These are phyloP conservation scores for Ormyrus pomaceus DNA, from an alignment of 2,888 invertebrate species.

Conservation along the genomic window DNA sequence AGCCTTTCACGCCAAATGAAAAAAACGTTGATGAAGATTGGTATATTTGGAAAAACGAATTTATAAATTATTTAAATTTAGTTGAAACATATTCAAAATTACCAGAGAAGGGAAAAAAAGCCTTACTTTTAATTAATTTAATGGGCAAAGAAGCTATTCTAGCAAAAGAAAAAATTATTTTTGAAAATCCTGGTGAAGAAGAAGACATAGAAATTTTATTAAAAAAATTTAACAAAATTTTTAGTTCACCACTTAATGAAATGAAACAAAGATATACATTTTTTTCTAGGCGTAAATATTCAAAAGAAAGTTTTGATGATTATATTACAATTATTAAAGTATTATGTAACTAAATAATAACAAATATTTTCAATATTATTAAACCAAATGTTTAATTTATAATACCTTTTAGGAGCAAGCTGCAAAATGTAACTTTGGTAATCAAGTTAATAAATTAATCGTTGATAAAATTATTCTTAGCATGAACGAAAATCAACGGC, in stretches of 20 bases:
- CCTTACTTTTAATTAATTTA: slow-evolving; percentile 56
- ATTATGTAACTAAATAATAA: slow-evolving; percentile 32
- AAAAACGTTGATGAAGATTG: slow-evolving; percentile 58
- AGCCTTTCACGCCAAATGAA: slow-evolving; percentile 25
- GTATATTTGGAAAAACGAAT: slow-evolving; percentile 60
- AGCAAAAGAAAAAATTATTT: slow-evolving; percentile 51
- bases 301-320: slow-evolving; percentile 49
- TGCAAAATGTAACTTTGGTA: slow-evolving; percentile 60
- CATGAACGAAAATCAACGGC: slow-evolving; percentile 7
- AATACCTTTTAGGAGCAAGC: slow-evolving; percentile 56
- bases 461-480: slow-evolving; percentile 60
- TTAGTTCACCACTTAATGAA: slow-evolving; percentile 57
- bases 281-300: slow-evolving; percentile 49
- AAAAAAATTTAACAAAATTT: slow-evolving; percentile 57
- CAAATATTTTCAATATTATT: no score
- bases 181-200: slow-evolving; percentile 34
- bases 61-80: slow-evolving; percentile 58
- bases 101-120: slow-evolving; percentile 55
- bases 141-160: slow-evolving; percentile 60
- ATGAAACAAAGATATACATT: slow-evolving; percentile 58
- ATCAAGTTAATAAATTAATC: slow-evolving; percentile 57
- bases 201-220: slow-evolving; percentile 59
- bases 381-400: no score
- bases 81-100: slow-evolving; percentile 46
- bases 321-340: slow-evolving; percentile 59